phyloP scores from a whole-genome alignment of 2,888 invertebrate species.

The Lysandra bellargus region DNA sequence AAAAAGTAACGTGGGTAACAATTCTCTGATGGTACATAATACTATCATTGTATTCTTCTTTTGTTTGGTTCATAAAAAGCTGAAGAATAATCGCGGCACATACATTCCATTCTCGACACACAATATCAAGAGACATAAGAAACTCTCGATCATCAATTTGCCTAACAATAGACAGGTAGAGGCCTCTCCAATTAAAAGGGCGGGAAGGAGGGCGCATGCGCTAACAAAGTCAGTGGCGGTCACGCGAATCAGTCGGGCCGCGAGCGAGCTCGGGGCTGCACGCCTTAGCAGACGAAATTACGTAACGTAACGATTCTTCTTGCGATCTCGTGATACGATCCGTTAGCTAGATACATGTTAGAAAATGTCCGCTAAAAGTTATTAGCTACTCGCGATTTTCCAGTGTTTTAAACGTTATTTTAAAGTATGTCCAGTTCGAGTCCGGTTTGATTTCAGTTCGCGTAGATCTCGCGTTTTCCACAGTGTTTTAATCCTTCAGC shows the following conservation, averaged over 20 bases:
- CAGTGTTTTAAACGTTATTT: neutral
- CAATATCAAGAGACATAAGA: slow-evolving; percentile 12
- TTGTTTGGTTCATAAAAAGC: neutral
- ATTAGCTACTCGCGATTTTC: no score
- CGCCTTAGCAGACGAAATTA: slow-evolving; percentile 32
- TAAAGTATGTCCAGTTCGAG: neutral
- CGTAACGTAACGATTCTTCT: slow-evolving; percentile 7
- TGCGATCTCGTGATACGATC: neutral
- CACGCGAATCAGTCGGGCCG: slow-evolving; percentile 63
- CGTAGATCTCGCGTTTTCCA: no score
- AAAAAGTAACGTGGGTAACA: neutral
- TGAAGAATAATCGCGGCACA: neutral
- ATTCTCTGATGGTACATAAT: neutral
- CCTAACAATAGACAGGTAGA: slow-evolving; percentile 35
- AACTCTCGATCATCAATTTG: slow-evolving; percentile 32
- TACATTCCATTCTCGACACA: neutral
- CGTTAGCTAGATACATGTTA: neutral
- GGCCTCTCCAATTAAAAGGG: slow-evolving; percentile 71
- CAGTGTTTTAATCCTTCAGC: neutral
- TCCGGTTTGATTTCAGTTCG: no score
- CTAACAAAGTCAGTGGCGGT: slow-evolving; percentile 50
- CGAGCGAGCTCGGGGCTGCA: slow-evolving; percentile 37
- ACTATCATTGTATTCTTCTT: neutral
- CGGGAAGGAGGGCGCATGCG: slow-evolving; percentile 73
- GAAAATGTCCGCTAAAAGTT: neutral